Evolutionary conservation across 2,888 invertebrate genomes (phyloP).

Genomic region (Lasioglossum figueresi): DNA sequence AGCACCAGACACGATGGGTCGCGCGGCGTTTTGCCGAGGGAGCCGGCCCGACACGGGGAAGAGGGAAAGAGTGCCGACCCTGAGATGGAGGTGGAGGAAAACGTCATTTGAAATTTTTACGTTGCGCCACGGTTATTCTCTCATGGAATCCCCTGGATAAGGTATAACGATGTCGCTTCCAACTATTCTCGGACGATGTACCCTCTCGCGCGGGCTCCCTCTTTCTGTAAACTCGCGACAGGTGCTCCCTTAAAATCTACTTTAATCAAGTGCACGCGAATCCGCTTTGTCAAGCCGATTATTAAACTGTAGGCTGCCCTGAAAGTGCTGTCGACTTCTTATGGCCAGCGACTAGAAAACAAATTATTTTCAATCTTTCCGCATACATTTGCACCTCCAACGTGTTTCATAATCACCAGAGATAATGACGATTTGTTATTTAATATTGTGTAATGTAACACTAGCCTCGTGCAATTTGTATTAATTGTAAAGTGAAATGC

Average conservation of each 20-base stretch:
- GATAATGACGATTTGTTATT: background rate
- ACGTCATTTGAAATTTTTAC: slow-evolving; percentile 63
- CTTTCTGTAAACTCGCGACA: background rate
- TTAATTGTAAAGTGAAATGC: background rate
- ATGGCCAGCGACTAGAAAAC: background rate
- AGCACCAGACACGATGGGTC: slow-evolving; percentile 72
- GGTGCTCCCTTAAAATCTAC: background rate
- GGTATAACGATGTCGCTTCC: slow-evolving; percentile 42
- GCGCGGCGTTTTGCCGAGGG: slow-evolving; percentile 69
- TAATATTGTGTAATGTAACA: background rate
- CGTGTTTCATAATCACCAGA: background rate
- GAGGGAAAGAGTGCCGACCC: slow-evolving; percentile 35
- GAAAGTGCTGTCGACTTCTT: background rate
- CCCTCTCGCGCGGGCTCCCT: background rate
- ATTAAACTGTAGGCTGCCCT: background rate
- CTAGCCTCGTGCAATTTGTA: background rate
- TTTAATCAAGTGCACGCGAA: slow-evolving; percentile 23
- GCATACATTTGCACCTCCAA: background rate
- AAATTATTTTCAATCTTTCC: background rate
- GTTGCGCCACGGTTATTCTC: slow-evolving; percentile 57
- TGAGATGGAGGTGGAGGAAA: slow-evolving; percentile 52
- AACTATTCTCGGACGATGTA: background rate
- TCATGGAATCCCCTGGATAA: slow-evolving; percentile 44
- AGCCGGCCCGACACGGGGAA: slow-evolving; percentile 27
- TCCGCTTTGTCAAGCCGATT: background rate